Evolutionary conservation across 2,888 invertebrate genomes (phyloP).

Genomic region (Drosophila neonasuta): DNA sequence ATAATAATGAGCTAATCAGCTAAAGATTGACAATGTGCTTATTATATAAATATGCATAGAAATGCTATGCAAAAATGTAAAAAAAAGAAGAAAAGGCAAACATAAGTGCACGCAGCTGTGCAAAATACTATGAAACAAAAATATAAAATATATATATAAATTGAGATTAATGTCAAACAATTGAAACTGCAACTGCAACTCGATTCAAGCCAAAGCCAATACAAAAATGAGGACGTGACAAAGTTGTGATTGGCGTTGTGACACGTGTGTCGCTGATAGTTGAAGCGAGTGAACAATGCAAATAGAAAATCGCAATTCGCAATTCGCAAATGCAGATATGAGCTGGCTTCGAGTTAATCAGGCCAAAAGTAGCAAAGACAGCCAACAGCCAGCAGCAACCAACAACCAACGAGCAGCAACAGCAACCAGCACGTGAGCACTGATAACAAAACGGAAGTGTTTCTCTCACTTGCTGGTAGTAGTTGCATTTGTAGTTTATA

Average conservation of each 20-base stretch:
- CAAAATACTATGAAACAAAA: slow-evolving; percentile 15
- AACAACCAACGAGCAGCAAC: not conserved
- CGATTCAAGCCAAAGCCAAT: slow-evolving; percentile 33
- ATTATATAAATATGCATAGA: no score
- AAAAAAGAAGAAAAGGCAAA: slow-evolving; percentile 5
- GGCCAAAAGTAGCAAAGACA: slow-evolving; percentile 40
- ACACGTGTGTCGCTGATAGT: slow-evolving; percentile 60
- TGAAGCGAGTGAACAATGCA: slow-evolving; percentile 34
- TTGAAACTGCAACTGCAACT: not conserved
- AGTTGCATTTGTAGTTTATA: not conserved
- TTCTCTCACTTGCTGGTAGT: slow-evolving; percentile 11
- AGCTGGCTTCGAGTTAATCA: slow-evolving; percentile 40
- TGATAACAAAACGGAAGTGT: slow-evolving; percentile 65
- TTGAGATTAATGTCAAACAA: slow-evolving; percentile 70
- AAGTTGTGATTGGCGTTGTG: slow-evolving; percentile 67
- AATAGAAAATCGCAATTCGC: slow-evolving; percentile 28
- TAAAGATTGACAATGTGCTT: slow-evolving; percentile 6
- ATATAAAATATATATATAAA: slow-evolving; percentile 55
- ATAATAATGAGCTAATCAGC: slow-evolving; percentile 64
- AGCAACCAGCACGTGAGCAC: slow-evolving; percentile 56
- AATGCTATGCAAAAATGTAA: slow-evolving; percentile 8
- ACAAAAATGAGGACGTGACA: slow-evolving; percentile 68
- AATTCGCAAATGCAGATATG: slow-evolving; percentile 34
- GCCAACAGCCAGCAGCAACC: slow-evolving; percentile 29
- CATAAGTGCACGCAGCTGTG: slow-evolving; percentile 72